Percentiles rank a stretch among this genome's conserved stretches.
Evolutionary conservation across 2,113 vertebrate genomes (phyloP).

Genomic region (Rhinogobius similis): DNA sequence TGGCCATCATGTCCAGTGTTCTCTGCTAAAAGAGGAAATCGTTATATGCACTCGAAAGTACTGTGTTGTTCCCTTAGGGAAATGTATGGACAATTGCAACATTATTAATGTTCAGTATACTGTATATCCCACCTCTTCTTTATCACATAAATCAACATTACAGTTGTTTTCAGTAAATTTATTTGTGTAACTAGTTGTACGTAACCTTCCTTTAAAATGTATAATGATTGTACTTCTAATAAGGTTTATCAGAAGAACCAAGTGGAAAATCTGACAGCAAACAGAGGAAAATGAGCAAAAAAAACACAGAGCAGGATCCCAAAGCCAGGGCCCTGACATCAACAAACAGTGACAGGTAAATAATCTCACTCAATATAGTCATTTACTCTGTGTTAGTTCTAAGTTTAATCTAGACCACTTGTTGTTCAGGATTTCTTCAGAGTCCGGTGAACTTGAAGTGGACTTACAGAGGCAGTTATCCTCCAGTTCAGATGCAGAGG

Average conservation of each 20-base stretch:
- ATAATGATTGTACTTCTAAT: not conserved
- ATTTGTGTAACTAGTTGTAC: no score
- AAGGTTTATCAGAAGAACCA: slow-evolving; percentile 89
- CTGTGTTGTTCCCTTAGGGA: no score
- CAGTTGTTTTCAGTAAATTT: no score
- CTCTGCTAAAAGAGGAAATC: no score
- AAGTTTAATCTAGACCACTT: not conserved
- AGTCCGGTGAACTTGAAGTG: slow-evolving; percentile 79
- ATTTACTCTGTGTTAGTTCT: not conserved
- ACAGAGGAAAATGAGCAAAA: slow-evolving; percentile 82
- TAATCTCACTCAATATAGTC: not conserved
- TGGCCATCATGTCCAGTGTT: not conserved
- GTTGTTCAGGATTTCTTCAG: slow-evolving; percentile 79
- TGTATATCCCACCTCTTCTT: no score
- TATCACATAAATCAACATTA: no score
- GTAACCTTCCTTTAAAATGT: not conserved
- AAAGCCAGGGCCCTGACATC: slow-evolving; percentile 82
- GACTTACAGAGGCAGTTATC: slow-evolving; percentile 79
- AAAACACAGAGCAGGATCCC: slow-evolving; percentile 80
- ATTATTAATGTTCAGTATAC: no score
- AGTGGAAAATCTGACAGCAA: slow-evolving; percentile 84
- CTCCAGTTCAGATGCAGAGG: slow-evolving; percentile 79
- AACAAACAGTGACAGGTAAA: slow-evolving; percentile 89
- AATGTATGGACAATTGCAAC: no score
- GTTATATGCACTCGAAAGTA: no score